phyloP scores from a whole-genome alignment of 2,113 vertebrate species.

The Gallinago undulata region DNA sequence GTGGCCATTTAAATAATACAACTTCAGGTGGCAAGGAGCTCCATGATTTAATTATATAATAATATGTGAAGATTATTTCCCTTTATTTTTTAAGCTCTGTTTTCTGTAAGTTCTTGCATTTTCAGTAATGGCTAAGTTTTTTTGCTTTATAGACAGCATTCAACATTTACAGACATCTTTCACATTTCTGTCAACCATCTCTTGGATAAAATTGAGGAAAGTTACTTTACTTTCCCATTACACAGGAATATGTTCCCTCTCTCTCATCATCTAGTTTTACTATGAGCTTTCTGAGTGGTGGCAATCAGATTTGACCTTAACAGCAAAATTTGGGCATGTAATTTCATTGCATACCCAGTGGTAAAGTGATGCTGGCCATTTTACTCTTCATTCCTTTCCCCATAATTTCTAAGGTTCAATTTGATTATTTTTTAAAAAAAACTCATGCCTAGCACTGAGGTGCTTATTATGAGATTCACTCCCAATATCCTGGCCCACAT shows the following conservation, averaged over 20 bases:
- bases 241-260: background rate
- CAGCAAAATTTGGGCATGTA: background rate
- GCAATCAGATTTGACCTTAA: background rate
- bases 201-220: background rate
- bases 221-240: background rate
- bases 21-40: background rate
- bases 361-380: background rate
- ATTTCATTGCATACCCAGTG: background rate
- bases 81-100: background rate
- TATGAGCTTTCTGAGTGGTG: background rate
- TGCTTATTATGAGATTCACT: background rate
- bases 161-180: background rate
- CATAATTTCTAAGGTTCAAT: background rate
- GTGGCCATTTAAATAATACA: background rate
- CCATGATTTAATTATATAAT: background rate
- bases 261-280: background rate
- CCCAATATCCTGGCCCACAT: background rate
- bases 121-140: accelerated
- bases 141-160: background rate
- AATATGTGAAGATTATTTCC: background rate
- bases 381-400: background rate
- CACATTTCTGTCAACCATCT: background rate
- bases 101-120: background rate
- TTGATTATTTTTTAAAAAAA: background rate
- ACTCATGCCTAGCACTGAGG: background rate